Conservation (phyloP, 2,797 vertebrate genomes). For the Megalops cyprinoides region DNA sequence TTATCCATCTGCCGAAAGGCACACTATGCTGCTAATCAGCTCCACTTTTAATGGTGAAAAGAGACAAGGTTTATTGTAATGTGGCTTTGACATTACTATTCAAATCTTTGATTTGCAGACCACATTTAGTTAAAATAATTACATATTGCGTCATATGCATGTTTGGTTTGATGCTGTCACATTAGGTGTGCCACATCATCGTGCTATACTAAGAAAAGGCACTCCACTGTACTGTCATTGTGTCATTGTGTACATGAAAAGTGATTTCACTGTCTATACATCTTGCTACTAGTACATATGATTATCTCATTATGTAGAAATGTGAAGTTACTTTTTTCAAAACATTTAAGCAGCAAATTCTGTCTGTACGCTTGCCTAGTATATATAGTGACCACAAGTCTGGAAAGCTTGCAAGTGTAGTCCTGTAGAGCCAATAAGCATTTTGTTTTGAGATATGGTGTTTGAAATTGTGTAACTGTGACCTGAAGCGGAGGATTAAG, state of each 20-base stretch:
- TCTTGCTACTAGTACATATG: neutral
- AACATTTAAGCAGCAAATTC: neutral
- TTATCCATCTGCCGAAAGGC: neutral
- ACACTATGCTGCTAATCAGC: neutral
- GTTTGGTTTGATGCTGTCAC: neutral
- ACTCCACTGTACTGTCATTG: too few relatives aligned
- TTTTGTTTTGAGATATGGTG: too few relatives aligned
- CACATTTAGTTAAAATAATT: neutral
- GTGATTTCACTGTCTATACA: neutral
- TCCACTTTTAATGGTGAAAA: neutral
- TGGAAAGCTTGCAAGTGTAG: too few relatives aligned
- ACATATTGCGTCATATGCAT: neutral
- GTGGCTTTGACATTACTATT: neutral
- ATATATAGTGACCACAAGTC: too few relatives aligned
- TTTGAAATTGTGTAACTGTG: too few relatives aligned
- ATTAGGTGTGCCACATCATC: neutral
- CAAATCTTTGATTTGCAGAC: neutral
- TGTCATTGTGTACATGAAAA: too few relatives aligned
- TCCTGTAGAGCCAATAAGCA: too few relatives aligned
- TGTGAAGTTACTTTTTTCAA: neutral
- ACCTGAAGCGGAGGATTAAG: too few relatives aligned
- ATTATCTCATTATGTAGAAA: neutral
- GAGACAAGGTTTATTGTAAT: neutral
- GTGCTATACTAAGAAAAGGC: conserved; percentile 4
- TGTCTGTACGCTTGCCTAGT: neutral